Evolutionary conservation across 2,888 invertebrate species (phyloP), one percentile per base, ranked within the genome.

Genomic region (Melinaea menophilus): DNA sequence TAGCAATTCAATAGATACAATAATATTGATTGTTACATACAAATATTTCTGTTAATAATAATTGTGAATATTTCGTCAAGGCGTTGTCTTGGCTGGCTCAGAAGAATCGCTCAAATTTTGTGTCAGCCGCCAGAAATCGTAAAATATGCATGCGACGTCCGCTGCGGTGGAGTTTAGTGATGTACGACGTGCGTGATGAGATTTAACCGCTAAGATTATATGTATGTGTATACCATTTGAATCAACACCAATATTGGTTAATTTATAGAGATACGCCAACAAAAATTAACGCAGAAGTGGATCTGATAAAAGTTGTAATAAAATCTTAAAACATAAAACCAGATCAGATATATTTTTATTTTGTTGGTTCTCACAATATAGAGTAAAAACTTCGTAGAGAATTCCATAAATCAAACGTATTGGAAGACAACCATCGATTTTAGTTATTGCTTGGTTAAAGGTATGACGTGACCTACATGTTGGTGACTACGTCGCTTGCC

Each of bases 401-500:
- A 51, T n/a, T 12, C 5, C 5, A 13, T 5, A 13, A 2, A 1
- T 22, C 3, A 13, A 48, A n/a, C 22, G 7, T 3, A 22, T 48
- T n/a, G 5, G 22, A 48, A 13, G 48, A n/a, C 46, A 48, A 48
- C 13, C 13, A 22, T 13, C 4, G 51, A 51, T 51, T 51, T 51
- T 31, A 31, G 22, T 31, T 51, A 51, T 31, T 31, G 5, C 37
- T 61, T 60, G 66, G 22, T 48, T 48, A n/a, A 13, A 48, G 37
- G 22, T 51, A 11, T 51, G 51, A 51, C 71, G 70, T 74, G 80
- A 79, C 80, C 79, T 77, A 80, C 67, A 80, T 76, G 75, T 62
- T 56, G 58, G 51, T 33, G 47, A 56, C 66, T 59, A 58, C 41
- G 59, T 55, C 47, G 61, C 56, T 65, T 69, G 73, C 70, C 71